Percentiles rank a stretch among this genome's conserved stretches.
Evolutionary conservation across 2,888 invertebrate genomes (phyloP).

Genomic region (Strigamia maritima): DNA sequence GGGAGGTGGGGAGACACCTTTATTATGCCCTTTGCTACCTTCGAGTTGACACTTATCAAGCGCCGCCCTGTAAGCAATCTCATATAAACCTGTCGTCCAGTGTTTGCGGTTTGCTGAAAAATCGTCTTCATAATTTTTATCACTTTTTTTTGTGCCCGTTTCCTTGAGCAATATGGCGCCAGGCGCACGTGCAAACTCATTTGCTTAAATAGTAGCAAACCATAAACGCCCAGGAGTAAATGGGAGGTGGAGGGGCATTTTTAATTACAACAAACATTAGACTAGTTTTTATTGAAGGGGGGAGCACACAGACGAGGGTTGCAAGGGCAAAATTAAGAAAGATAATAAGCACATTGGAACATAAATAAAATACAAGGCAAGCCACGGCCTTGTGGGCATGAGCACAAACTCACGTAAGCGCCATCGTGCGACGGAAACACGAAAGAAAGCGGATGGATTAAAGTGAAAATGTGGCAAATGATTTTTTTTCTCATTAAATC

Average conservation of each 20-base stretch:
- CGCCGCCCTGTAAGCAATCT: not conserved
- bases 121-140: slow-evolving; percentile 39
- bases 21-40: not conserved
- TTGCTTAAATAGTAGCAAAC: slow-evolving; percentile 39
- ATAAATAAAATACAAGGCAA: slow-evolving; percentile 35
- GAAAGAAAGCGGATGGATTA: not conserved
- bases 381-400: slow-evolving; percentile 5
- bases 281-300: slow-evolving; percentile 36
- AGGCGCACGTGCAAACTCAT: slow-evolving; percentile 36
- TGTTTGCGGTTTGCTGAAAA: slow-evolving; percentile 39
- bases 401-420: slow-evolving; percentile 3
- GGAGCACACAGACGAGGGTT: slow-evolving; percentile 25
- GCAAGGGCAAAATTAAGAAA: slow-evolving; percentile 38
- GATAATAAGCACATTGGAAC: slow-evolving; percentile 38
- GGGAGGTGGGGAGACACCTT: no score
- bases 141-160: slow-evolving; percentile 32
- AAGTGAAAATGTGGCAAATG: not conserved
- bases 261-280: slow-evolving; percentile 38
- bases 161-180: slow-evolving; percentile 34
- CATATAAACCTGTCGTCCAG: slow-evolving; percentile 37
- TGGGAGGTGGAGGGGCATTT: slow-evolving; percentile 35
- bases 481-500: slow-evolving; percentile 16
- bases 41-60: not conserved
- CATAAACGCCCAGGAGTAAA: slow-evolving; percentile 35
- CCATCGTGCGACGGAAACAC: slow-evolving; percentile 4